A percentile compares a stretch with the other conserved stretches of the same genome.
Evolutionary conservation across 2,797 vertebrate species (phyloP).

Genomic region (Sternotherus odoratus): DNA sequence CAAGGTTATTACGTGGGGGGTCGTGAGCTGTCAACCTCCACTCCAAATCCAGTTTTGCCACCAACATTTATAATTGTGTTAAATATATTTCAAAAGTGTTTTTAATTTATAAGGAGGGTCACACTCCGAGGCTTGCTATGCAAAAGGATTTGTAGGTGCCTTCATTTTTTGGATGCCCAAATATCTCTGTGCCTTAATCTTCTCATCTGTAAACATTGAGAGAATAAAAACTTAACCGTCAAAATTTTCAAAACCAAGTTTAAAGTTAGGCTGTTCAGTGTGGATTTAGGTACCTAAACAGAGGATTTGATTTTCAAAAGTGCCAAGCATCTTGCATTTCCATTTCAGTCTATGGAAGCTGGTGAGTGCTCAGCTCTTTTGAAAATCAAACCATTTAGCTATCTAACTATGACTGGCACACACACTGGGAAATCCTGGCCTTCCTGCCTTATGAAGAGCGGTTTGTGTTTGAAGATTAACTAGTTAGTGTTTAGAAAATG

Average conservation of each 20-base stretch:
- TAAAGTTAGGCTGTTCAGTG: background rate
- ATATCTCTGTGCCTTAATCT: background rate
- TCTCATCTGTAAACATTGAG: background rate
- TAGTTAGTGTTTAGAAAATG: background rate
- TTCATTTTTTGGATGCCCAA: constrained; percentile 6
- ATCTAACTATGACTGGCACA: background rate
- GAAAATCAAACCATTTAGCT: background rate
- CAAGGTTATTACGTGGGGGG: too few species aligned
- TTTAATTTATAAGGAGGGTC: too few species aligned
- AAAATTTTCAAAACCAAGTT: background rate
- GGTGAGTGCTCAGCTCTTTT: background rate
- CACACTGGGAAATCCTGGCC: background rate
- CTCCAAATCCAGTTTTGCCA: too few species aligned
- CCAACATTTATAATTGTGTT: too few species aligned
- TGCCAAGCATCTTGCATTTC: background rate
- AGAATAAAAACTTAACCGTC: background rate
- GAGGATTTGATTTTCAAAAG: background rate
- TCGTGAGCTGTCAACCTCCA: too few species aligned
- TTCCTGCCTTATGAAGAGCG: background rate
- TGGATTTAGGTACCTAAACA: background rate
- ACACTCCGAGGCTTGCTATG: too few species aligned
- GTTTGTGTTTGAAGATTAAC: background rate
- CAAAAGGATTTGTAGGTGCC: background rate
- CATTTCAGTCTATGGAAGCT: background rate
- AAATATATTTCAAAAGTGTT: too few species aligned